A percentile compares a stretch with the other conserved stretches of the same genome.
These are phyloP conservation scores for Pachycephala philippinensis DNA, from an alignment of 2,113 vertebrate genomes.

Conservation along the genomic window DNA sequence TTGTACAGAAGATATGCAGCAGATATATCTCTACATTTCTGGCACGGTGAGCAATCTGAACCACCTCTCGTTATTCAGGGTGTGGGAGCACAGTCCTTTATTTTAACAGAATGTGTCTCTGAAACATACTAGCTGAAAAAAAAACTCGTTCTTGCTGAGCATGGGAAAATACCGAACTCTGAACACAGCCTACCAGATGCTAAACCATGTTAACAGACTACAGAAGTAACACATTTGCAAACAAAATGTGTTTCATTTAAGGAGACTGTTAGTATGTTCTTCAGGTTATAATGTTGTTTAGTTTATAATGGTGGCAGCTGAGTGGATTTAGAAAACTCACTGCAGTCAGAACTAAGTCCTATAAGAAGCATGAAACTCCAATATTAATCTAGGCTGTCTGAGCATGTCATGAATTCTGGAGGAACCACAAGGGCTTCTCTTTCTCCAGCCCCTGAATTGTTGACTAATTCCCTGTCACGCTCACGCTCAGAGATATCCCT, in stretches of 20 bases:
- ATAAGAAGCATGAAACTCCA: not conserved
- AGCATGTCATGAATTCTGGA: not conserved
- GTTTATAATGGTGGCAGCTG: not conserved
- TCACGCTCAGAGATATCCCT: not conserved
- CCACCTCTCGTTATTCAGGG: not conserved
- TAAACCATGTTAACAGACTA: not conserved
- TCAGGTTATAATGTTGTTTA: not conserved
- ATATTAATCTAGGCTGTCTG: not conserved
- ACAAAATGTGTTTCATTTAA: not conserved
- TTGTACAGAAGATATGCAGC: not conserved
- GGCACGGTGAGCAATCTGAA: not conserved
- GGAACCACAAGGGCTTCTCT: not conserved
- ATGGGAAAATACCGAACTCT: not conserved
- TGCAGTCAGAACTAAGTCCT: not conserved
- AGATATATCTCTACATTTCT: not conserved
- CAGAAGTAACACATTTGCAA: not conserved
- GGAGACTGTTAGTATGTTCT: not conserved
- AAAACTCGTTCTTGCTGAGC: not conserved
- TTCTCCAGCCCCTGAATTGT: not conserved
- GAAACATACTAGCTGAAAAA: not conserved
- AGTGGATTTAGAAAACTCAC: not conserved
- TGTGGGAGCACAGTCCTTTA: not conserved
- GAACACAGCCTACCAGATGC: not conserved
- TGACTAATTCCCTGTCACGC: not conserved
- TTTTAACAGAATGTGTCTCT: not conserved